phyloP scores from a whole-genome alignment of 2,797 vertebrate genomes.

The Gymnoscopelus microlampas region DNA sequence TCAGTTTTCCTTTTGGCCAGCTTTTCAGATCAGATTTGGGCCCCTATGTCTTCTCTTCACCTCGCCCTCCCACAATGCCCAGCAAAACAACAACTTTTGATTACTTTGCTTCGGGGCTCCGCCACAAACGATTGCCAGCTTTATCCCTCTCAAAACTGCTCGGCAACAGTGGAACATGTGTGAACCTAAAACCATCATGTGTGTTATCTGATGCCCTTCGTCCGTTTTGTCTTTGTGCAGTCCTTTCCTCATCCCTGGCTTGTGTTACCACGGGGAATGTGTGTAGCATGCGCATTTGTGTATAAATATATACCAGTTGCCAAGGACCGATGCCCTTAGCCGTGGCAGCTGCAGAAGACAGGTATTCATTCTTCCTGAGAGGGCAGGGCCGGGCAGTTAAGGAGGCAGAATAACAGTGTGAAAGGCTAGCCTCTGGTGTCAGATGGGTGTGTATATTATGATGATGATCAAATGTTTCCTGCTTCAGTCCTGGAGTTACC shows the following conservation, averaged over 20 bases:
- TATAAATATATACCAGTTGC: conserved; percentile 78
- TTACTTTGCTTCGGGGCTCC: conserved; percentile 28
- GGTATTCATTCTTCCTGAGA: conserved; percentile 72
- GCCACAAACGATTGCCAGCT: conserved; percentile 39
- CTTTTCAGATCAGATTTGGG: conserved; percentile 37
- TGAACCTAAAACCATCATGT: conserved; percentile 60
- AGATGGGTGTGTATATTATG: conserved; percentile 69
- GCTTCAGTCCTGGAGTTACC: conserved; percentile 64
- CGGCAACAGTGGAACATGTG: conserved; percentile 63
- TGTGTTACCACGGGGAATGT: conserved; percentile 58
- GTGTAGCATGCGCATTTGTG: conserved; percentile 72
- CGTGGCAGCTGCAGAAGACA: conserved; percentile 70
- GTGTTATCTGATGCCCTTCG: conserved; percentile 65
- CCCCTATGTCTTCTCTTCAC: conserved; percentile 8
- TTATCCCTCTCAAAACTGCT: conserved; percentile 61
- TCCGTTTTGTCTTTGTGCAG: conserved; percentile 64
- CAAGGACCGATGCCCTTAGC: conserved; percentile 63
- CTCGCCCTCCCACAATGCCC: conserved; percentile 22
- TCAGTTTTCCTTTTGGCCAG: conserved; percentile 10
- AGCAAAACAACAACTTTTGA: conserved; percentile 45
- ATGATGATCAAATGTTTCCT: conserved; percentile 71
- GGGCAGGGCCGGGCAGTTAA: conserved; percentile 9
- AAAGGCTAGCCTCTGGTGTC: conserved; percentile 72
- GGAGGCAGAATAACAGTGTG: conserved; percentile 54
- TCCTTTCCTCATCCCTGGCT: conserved; percentile 65